Evolutionary conservation across 2,113 vertebrate genomes (phyloP), one percentile per base, ranked within the genome.

Genomic region (Myotis lucifugus): DNA sequence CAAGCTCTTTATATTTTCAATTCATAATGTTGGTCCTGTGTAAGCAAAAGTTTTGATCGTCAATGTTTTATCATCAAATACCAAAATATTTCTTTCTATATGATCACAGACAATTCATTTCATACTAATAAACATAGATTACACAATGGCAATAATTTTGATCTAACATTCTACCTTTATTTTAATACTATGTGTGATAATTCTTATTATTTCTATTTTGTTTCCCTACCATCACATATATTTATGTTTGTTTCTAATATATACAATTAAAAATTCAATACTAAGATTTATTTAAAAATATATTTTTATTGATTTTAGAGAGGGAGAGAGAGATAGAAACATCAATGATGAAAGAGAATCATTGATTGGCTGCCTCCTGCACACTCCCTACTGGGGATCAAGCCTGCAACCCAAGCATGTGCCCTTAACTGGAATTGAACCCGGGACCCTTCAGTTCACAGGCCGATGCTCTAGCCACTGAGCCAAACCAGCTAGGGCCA

Each of bases 261-360:
- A 37, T 21, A 59, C 91, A 91, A 70, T 89, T 93, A 79, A 88
- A 90, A 61, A 48, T 79, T 95, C 17, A 91, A 8, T 56, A 77
- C 6, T 81, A 95, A 77, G 48, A 61, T 64, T 74, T 70, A 66
- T 61, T 25, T 59, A 59, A 25, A 61, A 61, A 61, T 61, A 61
- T 61, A 61, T 27, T 61, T 61, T 27, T 27, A 61, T 61, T 61
- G 23, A 61, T 4, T 61, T 27, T 10, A 61, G 59, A 61, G 25
- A 27, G 9, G 3, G 23, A 12, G 59, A 59, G 56, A 27, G 56
- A 27, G 23, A 25, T 5, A 61, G 23, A 27, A 61, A 61, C 59
- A 61, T 61, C 59, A 61, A 27, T 27, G 59, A 25, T 61, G 23
- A 59, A 21, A 59, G 56, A 61, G 25, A 61, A 61, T 27, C 59